A percentile compares a stretch with the other conserved stretches of the same genome.
phyloP scores from a whole-genome alignment of 2,888 invertebrate genomes.

The Seladonia tumulorum region DNA sequence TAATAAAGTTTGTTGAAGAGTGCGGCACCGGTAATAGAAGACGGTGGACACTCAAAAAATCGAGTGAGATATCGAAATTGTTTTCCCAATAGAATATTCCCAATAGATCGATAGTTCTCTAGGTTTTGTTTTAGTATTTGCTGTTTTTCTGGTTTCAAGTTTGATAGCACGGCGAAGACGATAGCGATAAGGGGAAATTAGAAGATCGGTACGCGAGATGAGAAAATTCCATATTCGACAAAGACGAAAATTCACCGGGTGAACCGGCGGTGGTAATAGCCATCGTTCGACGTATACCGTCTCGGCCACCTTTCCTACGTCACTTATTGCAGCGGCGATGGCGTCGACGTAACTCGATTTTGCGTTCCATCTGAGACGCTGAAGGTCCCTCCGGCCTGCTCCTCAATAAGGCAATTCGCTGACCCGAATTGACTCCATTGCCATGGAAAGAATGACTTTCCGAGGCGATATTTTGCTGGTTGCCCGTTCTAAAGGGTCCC shows the following conservation, averaged over 20 bases:
- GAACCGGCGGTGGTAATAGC: constrained; percentile 47
- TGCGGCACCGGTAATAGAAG: too few species aligned
- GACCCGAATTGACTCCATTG: constrained; percentile 81
- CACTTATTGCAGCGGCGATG: constrained; percentile 74
- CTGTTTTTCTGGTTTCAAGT: too few species aligned
- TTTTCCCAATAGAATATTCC: too few species aligned
- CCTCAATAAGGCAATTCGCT: constrained; percentile 84
- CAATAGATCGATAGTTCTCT: too few species aligned
- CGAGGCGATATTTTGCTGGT: constrained; percentile 62
- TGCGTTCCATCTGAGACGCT: constrained; percentile 83
- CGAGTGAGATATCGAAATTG: too few species aligned
- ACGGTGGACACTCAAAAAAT: too few species aligned
- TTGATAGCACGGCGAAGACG: too few species aligned
- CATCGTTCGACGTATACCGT: constrained; percentile 48
- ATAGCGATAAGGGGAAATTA: background rate
- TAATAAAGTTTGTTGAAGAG: too few species aligned
- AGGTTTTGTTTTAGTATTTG: too few species aligned
- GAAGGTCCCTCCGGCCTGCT: constrained; percentile 78
- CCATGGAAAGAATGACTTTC: constrained; percentile 70
- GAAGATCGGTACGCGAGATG: background rate
- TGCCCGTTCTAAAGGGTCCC: constrained; percentile 41
- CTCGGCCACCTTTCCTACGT: constrained; percentile 60
- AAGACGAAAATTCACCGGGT: constrained; percentile 16
- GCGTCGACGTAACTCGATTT: constrained; percentile 80
- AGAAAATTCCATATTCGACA: constrained; percentile 4